Evolutionary conservation across 1,140 invertebrate genomes (phyloP).

Genomic region (Hylyphantes graminicola): DNA sequence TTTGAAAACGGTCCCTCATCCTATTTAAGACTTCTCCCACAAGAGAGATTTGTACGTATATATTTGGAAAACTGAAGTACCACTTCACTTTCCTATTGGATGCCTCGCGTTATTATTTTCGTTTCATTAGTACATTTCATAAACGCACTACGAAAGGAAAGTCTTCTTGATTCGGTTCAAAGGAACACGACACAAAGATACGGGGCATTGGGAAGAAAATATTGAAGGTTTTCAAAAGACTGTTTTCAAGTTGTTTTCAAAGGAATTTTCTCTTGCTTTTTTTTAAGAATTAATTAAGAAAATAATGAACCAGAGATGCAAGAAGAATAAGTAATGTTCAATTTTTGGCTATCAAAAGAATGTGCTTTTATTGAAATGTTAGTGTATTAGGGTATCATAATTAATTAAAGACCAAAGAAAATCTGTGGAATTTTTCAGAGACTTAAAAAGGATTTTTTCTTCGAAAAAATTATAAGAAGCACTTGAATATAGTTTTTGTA

Average conservation of each 20-base stretch:
- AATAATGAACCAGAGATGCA: constrained; percentile 26
- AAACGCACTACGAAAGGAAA: constrained; percentile 40
- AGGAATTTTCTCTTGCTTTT: constrained; percentile 44
- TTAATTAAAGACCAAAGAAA: too few species aligned
- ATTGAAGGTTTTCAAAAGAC: constrained; percentile 45
- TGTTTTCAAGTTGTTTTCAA: constrained; percentile 39
- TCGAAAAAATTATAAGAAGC: too few species aligned
- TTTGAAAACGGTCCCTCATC: neutral
- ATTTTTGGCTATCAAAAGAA: too few species aligned
- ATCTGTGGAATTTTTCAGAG: too few species aligned
- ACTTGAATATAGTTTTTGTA: too few species aligned
- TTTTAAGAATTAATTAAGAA: constrained; percentile 46
- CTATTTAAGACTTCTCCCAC: constrained; percentile 43
- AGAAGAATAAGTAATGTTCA: too few species aligned
- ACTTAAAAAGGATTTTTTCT: too few species aligned
- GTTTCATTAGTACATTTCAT: constrained; percentile 53
- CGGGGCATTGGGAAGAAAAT: constrained; percentile 32
- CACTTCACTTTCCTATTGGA: constrained; percentile 58
- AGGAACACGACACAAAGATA: constrained; percentile 37
- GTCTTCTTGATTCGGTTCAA: constrained; percentile 36
- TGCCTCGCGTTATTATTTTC: constrained; percentile 47
- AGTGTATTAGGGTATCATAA: too few species aligned
- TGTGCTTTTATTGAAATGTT: too few species aligned
- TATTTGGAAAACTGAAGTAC: constrained; percentile 40
- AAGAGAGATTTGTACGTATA: neutral